Conservation (phyloP, 1,140 invertebrate genomes). For the Varroa destructor region DNA sequence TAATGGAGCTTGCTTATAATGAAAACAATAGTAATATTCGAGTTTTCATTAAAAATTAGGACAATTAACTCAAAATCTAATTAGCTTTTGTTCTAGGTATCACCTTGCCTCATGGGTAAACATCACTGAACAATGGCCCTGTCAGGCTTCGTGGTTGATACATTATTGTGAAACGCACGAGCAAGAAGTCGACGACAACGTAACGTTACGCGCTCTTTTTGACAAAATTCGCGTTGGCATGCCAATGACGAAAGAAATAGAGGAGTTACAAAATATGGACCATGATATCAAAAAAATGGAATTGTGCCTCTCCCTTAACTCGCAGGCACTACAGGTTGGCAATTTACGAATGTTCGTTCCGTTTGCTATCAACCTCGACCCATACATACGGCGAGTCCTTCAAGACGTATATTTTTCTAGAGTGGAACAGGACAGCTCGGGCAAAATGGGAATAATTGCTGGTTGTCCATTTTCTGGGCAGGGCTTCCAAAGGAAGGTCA, state of each 20-base stretch:
- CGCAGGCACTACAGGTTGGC: constrained; percentile 49
- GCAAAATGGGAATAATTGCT: too few species aligned
- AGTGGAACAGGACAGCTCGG: neutral
- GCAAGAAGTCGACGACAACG: constrained; percentile 67
- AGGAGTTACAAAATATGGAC: constrained; percentile 76
- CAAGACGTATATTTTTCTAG: constrained; percentile 4
- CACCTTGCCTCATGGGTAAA: constrained; percentile 92
- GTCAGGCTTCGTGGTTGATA: constrained; percentile 90
- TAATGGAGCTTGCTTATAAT: constrained; percentile 41
- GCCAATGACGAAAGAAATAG: constrained; percentile 66
- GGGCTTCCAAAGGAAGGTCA: too few species aligned
- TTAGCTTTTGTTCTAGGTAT: constrained; percentile 43
- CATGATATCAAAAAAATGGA: constrained; percentile 85
- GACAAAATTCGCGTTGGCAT: constrained; percentile 59
- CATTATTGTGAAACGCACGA: constrained; percentile 79
- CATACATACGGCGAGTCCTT: constrained; percentile 74
- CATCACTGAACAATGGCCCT: constrained; percentile 96
- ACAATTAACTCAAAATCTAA: too few species aligned
- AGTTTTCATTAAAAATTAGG: too few species aligned
- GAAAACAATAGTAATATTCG: constrained; percentile 40
- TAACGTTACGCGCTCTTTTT: constrained; percentile 71
- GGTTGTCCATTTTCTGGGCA: too few species aligned
- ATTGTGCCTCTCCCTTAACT: constrained; percentile 74
- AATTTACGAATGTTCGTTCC: constrained; percentile 88
- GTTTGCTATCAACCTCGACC: constrained; percentile 91